A percentile compares a stretch with the other conserved stretches of the same genome.
Evolutionary conservation across 2,113 vertebrate species (phyloP).

Genomic region (Equus quagga): DNA sequence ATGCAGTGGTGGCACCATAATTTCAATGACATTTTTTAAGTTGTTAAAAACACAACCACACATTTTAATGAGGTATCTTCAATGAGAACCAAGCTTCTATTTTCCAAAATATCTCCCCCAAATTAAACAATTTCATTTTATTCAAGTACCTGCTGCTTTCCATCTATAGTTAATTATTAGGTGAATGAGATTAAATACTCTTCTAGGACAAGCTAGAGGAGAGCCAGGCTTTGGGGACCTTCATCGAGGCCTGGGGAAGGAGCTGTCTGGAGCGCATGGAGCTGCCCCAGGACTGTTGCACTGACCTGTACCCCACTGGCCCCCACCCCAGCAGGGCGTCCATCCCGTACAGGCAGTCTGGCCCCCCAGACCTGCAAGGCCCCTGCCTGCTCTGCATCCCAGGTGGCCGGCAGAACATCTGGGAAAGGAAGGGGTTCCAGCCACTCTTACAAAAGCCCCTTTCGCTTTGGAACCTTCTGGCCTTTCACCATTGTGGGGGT

Average conservation of each 20-base stretch:
- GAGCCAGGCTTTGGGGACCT: background rate
- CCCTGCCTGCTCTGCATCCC: background rate
- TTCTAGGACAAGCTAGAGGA: background rate
- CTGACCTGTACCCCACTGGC: accelerated
- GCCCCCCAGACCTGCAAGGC: background rate
- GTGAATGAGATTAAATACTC: background rate
- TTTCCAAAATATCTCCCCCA: background rate
- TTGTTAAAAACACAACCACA: background rate
- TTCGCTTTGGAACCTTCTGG: background rate
- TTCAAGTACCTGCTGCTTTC: background rate
- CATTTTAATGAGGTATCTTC: background rate
- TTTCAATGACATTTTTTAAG: background rate
- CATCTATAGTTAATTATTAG: background rate
- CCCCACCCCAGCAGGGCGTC: background rate
- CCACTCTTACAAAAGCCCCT: background rate
- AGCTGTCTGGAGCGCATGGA: accelerated
- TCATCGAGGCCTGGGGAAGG: background rate
- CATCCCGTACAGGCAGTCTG: background rate
- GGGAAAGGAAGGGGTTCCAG: background rate
- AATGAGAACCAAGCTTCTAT: background rate
- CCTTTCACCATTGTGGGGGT: background rate
- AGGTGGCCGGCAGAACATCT: background rate
- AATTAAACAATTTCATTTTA: background rate
- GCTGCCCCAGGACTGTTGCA: too few relatives aligned
- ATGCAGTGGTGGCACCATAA: background rate